Evolutionary conservation across 1,140 invertebrate species (phyloP).

Genomic region (Leguminivora glycinivorella): DNA sequence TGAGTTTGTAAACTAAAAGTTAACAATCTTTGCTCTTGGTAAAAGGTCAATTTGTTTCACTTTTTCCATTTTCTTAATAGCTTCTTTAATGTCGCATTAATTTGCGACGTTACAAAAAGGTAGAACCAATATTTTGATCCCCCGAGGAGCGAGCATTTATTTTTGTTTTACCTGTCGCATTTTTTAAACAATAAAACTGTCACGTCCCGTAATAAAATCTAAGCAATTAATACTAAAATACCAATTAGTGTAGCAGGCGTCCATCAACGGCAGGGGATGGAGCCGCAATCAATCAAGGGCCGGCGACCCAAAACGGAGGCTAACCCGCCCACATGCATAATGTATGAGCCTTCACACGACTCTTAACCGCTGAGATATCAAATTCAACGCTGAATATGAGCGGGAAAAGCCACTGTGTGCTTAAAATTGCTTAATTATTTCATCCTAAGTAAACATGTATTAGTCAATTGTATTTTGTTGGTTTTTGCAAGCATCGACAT

Average conservation of each 20-base stretch:
- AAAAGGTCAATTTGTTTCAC: too few relatives aligned
- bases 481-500: not conserved
- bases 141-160: too few relatives aligned
- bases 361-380: conserved; percentile 30
- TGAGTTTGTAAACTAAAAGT: too few relatives aligned
- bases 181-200: too few relatives aligned
- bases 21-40: too few relatives aligned
- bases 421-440: conserved; percentile 16
- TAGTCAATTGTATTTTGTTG: not conserved
- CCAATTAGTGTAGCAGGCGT: conserved; percentile 41
- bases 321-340: conserved; percentile 42
- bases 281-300: conserved; percentile 48
- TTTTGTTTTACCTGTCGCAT: too few relatives aligned
- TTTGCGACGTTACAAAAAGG: too few relatives aligned
- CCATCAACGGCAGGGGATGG: conserved; percentile 11
- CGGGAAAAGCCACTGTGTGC: conserved; percentile 7
- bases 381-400: conserved; percentile 19
- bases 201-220: not conserved
- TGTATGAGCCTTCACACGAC: conserved; percentile 41
- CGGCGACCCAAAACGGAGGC: conserved; percentile 26
- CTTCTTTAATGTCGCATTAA: too few relatives aligned
- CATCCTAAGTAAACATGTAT: not conserved
- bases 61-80: too few relatives aligned
- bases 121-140: too few relatives aligned
- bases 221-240: conserved; percentile 43